Conservation (phyloP, 2,113 vertebrate species). For the Epinephelus moara region DNA sequence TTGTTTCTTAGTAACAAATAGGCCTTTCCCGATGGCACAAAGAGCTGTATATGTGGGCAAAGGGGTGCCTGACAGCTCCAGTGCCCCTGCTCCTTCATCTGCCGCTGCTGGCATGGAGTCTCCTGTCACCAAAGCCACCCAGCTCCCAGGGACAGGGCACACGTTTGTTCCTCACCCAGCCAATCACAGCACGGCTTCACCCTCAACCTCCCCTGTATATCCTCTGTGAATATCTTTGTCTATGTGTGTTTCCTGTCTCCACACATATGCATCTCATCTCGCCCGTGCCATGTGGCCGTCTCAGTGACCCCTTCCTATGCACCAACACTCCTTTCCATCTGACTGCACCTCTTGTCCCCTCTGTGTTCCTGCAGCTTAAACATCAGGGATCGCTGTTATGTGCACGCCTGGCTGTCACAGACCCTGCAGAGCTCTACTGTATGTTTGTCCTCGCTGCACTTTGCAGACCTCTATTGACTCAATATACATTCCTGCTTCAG, state of each 20-base stretch:
- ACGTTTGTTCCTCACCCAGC: slow-evolving; percentile 52
- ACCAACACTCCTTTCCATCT: slow-evolving; percentile 3
- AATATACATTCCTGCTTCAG: slow-evolving; percentile 39
- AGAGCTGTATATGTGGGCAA: slow-evolving; percentile 54
- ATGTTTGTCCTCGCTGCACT: slow-evolving; percentile 33
- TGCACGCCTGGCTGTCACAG: slow-evolving; percentile 13
- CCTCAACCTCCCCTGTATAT: background rate
- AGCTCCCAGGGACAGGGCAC: slow-evolving; percentile 44
- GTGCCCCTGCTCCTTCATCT: slow-evolving; percentile 45
- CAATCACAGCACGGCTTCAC: slow-evolving; percentile 42
- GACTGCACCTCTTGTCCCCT: background rate
- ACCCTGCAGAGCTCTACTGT: slow-evolving; percentile 26
- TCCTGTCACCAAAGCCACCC: slow-evolving; percentile 29
- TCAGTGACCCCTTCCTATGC: background rate
- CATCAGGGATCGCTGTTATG: slow-evolving; percentile 18
- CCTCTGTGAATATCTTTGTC: slow-evolving; percentile 14
- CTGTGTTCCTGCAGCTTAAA: slow-evolving; percentile 30
- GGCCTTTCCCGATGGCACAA: slow-evolving; percentile 44
- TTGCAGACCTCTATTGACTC: slow-evolving; percentile 51
- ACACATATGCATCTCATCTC: slow-evolving; percentile 19
- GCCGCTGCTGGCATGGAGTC: slow-evolving; percentile 39
- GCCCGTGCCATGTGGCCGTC: slow-evolving; percentile 25
- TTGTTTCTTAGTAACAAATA: slow-evolving; percentile 39
- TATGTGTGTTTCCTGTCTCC: slow-evolving; percentile 12
- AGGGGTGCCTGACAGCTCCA: slow-evolving; percentile 26